Percentiles rank a stretch among this genome's conserved stretches.
phyloP scores from a whole-genome alignment of 2,113 vertebrate genomes.

The Siniperca knerii region DNA sequence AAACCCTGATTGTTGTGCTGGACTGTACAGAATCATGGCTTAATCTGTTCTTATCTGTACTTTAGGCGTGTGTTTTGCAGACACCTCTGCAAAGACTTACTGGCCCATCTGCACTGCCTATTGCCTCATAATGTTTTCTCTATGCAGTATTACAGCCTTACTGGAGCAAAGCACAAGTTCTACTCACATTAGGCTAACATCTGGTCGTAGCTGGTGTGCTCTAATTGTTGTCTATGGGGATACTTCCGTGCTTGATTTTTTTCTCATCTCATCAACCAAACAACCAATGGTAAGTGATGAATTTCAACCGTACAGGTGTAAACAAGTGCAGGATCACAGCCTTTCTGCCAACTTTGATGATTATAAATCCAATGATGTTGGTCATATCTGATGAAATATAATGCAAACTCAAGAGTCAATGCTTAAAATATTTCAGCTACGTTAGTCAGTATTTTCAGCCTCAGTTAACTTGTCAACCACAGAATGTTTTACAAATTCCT shows the following conservation, averaged over 20 bases:
- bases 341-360: constrained; percentile 13
- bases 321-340: background rate
- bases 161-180: constrained; percentile 8
- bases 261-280: constrained; percentile 24
- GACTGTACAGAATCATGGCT: background rate
- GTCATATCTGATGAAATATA: constrained; percentile 3
- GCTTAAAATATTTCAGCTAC: constrained; percentile 1
- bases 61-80: background rate
- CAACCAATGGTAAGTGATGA: constrained; percentile 1
- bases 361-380: constrained; percentile 1
- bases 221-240: constrained; percentile 18
- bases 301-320: constrained; percentile 11
- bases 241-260: background rate
- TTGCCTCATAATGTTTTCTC: background rate
- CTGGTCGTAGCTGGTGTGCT: constrained; percentile 22
- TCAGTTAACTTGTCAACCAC: constrained; percentile 2
- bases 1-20: background rate
- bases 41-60: background rate
- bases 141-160: constrained; percentile 3
- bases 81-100: background rate
- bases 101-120: background rate
- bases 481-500: constrained; percentile 33
- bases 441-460: background rate
- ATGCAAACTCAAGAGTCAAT: background rate
- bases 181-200: constrained; percentile 23